Evolutionary conservation across 2,797 vertebrate species (phyloP).

Genomic region (Tokudaia muenninki): DNA sequence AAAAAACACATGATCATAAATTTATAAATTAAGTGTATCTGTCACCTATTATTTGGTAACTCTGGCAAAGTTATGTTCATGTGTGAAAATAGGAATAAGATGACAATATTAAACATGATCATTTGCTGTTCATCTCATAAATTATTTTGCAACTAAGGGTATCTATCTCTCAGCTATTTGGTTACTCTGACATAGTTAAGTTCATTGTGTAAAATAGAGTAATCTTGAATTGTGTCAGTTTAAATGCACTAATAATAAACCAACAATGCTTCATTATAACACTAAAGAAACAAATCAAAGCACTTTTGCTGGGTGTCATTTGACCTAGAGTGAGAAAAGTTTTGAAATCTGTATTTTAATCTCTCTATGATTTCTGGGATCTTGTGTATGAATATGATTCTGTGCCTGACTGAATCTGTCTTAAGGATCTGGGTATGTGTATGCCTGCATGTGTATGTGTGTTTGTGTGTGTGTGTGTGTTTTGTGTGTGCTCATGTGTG

Average conservation of each 20-base stretch:
- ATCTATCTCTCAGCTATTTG: conserved; percentile 18
- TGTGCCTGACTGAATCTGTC: neutral
- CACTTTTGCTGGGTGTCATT: neutral
- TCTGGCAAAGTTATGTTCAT: neutral
- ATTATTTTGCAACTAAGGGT: conserved; percentile 7
- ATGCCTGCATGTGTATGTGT: neutral
- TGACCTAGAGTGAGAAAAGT: neutral
- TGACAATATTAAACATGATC: neutral
- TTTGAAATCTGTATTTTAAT: neutral
- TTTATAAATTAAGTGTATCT: neutral
- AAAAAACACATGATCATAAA: no score
- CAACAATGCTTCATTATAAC: neutral
- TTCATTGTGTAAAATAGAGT: neutral
- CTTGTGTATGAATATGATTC: neutral
- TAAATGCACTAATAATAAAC: neutral
- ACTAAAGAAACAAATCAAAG: neutral
- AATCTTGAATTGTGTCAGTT: conserved; percentile 29
- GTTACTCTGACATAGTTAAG: conserved; percentile 31
- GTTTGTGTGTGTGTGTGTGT: neutral
- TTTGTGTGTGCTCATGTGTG: neutral
- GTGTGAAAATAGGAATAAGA: neutral
- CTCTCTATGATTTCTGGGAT: no score
- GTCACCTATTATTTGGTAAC: conserved; percentile 55
- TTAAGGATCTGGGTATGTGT: neutral
- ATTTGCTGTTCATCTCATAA: neutral